Evolutionary conservation across 2,113 vertebrate species (phyloP).

Genomic region (Periophthalmodon schlosseri): DNA sequence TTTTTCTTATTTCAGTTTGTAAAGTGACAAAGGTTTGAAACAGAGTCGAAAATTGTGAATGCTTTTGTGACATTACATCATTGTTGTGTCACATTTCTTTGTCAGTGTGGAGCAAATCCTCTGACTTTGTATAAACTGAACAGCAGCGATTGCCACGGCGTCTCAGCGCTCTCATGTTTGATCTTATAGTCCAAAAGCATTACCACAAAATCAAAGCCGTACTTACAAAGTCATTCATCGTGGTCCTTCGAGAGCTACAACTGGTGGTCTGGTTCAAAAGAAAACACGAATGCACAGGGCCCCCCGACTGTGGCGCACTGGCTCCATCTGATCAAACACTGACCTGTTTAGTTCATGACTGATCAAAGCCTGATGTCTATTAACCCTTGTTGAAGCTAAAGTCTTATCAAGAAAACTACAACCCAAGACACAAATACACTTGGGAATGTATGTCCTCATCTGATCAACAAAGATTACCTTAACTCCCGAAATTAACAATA

Average conservation of each 20-base stretch:
- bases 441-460: neutral
- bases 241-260: slow-evolving; percentile 4
- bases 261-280: slow-evolving; percentile 16
- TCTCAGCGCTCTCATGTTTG: slow-evolving; percentile 35
- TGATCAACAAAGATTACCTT: neutral
- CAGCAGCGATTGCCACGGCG: slow-evolving; percentile 28
- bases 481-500: neutral
- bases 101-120: neutral
- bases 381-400: slow-evolving; percentile 4
- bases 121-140: slow-evolving; percentile 15
- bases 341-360: slow-evolving; percentile 20
- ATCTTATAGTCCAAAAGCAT: slow-evolving; percentile 38
- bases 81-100: slow-evolving; percentile 21
- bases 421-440: neutral
- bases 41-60: neutral
- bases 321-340: slow-evolving; percentile 35
- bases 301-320: slow-evolving; percentile 21
- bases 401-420: neutral
- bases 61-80: slow-evolving; percentile 21
- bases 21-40: neutral
- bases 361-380: slow-evolving; percentile 35
- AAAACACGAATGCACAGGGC: slow-evolving; percentile 8
- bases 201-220: slow-evolving; percentile 44
- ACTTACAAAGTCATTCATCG: slow-evolving; percentile 12
- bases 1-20: too few species aligned